Conservation (phyloP, 2,888 invertebrate species). For the Caenorhabditis doughertyi region DNA sequence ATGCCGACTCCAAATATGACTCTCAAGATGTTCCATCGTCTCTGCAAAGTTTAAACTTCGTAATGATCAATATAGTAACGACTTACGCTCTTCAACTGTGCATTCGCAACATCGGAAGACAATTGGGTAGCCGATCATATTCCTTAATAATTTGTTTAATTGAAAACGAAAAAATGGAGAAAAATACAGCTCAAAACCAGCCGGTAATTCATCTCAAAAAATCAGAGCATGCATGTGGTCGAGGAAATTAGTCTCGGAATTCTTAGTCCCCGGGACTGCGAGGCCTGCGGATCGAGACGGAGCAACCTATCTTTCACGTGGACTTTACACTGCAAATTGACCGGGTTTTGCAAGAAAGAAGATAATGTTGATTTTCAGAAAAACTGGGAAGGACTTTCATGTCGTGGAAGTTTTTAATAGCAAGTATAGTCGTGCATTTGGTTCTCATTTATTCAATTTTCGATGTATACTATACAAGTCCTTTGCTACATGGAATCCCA, state of each 20-base stretch:
- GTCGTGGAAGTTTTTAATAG: slow-evolving; percentile 58
- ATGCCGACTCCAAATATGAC: slow-evolving; percentile 75
- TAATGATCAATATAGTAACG: background rate
- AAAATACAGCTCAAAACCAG: background rate
- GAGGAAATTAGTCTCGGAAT: background rate
- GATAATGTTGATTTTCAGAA: slow-evolving; percentile 4
- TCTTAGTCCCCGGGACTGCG: slow-evolving; percentile 30
- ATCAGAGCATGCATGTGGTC: slow-evolving; percentile 2
- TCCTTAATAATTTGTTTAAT: background rate
- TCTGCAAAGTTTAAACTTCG: slow-evolving; percentile 29
- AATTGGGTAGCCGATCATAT: slow-evolving; percentile 71
- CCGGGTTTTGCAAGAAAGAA: slow-evolving; percentile 18
- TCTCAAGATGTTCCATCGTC: slow-evolving; percentile 67
- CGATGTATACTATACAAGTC: slow-evolving; percentile 94
- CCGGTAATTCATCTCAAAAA: background rate
- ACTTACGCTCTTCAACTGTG: slow-evolving; percentile 68
- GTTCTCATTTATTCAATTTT: slow-evolving; percentile 90
- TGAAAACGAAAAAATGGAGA: too few species aligned
- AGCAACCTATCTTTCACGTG: slow-evolving; percentile 17
- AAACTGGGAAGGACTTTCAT: slow-evolving; percentile 24
- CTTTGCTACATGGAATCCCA: slow-evolving; percentile 88
- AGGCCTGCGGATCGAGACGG: background rate
- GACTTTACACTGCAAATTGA: slow-evolving; percentile 46
- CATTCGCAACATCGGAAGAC: slow-evolving; percentile 73
- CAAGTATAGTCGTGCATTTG: slow-evolving; percentile 78